Evolutionary conservation across 2,888 invertebrate species (phyloP).

Genomic region (Tachina lurida): DNA sequence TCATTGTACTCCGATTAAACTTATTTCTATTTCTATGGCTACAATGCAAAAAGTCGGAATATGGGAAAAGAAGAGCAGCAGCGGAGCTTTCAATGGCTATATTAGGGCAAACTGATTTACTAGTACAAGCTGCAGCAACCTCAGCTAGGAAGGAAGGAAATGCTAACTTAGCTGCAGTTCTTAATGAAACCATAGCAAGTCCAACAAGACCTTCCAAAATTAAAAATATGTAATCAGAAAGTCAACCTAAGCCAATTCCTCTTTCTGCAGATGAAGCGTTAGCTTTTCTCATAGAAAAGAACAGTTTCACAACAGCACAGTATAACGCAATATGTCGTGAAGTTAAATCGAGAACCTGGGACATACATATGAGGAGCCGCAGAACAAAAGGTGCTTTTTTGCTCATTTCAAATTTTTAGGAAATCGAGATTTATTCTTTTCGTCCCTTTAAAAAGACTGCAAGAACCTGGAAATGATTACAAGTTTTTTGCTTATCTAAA

Average conservation of each 20-base stretch:
- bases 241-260: conserved; percentile 22
- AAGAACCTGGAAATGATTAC: too few relatives aligned
- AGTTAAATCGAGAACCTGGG: background rate
- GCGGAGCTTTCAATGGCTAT: conserved; percentile 16
- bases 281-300: conserved; percentile 13
- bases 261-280: too few relatives aligned
- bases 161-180: conserved; percentile 21
- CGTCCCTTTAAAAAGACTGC: too few relatives aligned
- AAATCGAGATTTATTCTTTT: too few relatives aligned
- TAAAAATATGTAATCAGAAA: conserved; percentile 23
- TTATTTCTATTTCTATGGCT: too few relatives aligned
- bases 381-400: too few relatives aligned
- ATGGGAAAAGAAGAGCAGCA: background rate
- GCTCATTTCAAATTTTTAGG: too few relatives aligned
- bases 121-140: too few relatives aligned
- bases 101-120: too few relatives aligned
- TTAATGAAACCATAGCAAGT: conserved; percentile 30
- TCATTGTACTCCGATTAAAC: too few relatives aligned
- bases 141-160: background rate
- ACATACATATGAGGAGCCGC: too few relatives aligned
- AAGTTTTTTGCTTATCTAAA: too few relatives aligned
- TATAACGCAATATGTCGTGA: conserved; percentile 29
- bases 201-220: conserved; percentile 36
- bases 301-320: conserved; percentile 9
- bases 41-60: conserved; percentile 1